Base-by-base conservation (phyloP, 2,888 invertebrate species). In the Slavum lentiscoides region DNA sequence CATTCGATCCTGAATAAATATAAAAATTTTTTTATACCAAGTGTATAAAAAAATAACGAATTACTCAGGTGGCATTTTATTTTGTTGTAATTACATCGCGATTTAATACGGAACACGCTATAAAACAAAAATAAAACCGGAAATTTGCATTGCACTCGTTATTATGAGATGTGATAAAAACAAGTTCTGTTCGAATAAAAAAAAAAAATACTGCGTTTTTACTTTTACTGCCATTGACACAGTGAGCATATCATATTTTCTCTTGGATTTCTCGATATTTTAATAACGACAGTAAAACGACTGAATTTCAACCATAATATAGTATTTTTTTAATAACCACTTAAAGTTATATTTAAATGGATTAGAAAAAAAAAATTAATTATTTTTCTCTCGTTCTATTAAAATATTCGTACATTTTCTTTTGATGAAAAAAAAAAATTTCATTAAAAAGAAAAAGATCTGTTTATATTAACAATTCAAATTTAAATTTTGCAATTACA, bases 41-140 rank as follows among this genome's bases (percentile, higher is more conserved):
- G 15, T 3, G 15, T 11, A 15, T 49, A 30, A 66, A 21, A 66
- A 49, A 23, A 21, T 39, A 30, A 66, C 21, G 17, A 23, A 17
- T 39, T 11, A 59, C 15, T 11, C 9, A 13, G 6, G 5, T 39
- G 17, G 19, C 13, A 2, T 67, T 67, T 37, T 74, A 58, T n/a
- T 23, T 43, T 37, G 55, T 30, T 43, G 67, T 58, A 23, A 75
- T 67, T 58, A 75, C 58, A n/a, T 15, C 21, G 49, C 9, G 49
- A 76, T 76, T 76, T 49, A 30, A 76, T 75, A 30, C 58, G 59
- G 68, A n/a, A 39, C 39, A 19, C 59, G 13, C 15, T n/a, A 13
- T 21, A 55, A n/a, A 74, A 43, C 49, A 49, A 68, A 67, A 76
- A 21, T 19, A 58, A 76, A n/a, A 76, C 68, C 68, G 58, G 30